Evolutionary conservation across 2,113 vertebrate genomes (phyloP).

Genomic region (Xenotilapia caudafasciata): DNA sequence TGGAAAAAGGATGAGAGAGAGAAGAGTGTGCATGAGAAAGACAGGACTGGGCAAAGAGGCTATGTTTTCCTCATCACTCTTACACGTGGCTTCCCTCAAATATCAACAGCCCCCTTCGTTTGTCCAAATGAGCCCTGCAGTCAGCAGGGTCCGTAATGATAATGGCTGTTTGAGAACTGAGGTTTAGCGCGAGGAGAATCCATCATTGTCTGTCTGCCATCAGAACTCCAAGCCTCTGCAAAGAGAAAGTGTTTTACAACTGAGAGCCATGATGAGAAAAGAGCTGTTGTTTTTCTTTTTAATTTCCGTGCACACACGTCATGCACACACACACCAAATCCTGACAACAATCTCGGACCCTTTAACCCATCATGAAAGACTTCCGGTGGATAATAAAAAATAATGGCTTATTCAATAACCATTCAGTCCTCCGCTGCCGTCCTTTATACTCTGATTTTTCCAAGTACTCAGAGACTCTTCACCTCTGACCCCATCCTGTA

Average conservation of each 20-base stretch:
- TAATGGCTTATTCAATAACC: slow-evolving; percentile 35
- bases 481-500: slow-evolving; percentile 24
- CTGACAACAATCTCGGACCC: not conserved
- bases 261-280: slow-evolving; percentile 18
- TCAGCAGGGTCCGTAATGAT: slow-evolving; percentile 38
- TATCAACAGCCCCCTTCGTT: slow-evolving; percentile 4
- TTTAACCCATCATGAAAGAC: not conserved
- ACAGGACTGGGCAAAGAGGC: not conserved
- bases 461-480: slow-evolving; percentile 18
- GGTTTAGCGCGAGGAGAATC: not conserved
- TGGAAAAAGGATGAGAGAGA: not conserved
- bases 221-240: not conserved
- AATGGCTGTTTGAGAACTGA: slow-evolving; percentile 33
- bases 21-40: not conserved
- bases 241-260: not conserved
- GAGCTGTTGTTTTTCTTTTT: not conserved
- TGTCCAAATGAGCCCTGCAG: slow-evolving; percentile 15
- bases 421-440: not conserved
- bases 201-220: slow-evolving; percentile 1
- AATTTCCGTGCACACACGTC: not conserved
- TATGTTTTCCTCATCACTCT: slow-evolving; percentile 7
- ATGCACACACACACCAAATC: not conserved
- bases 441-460: slow-evolving; percentile 17
- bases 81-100: not conserved
- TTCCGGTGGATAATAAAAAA: slow-evolving; percentile 50